Base-by-base conservation (phyloP, 2,888 invertebrate genomes). In the Frankliniella intonsa region DNA sequence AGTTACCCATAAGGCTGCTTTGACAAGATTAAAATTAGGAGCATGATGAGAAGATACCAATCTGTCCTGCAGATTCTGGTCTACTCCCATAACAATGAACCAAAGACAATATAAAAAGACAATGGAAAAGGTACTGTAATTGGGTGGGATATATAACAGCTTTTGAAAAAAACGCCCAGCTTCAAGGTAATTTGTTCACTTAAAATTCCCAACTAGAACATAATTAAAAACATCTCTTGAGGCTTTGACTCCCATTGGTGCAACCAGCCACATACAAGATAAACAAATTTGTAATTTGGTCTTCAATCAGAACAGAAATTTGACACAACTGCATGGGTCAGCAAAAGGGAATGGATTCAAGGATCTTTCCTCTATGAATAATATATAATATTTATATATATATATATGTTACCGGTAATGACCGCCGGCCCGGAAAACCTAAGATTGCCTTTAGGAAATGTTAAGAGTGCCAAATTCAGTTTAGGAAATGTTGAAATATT, bases 1-100 rank as follows among this genome's bases (percentile, higher is more conserved):
- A 76, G 25, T 76, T 76, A 76, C 69, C 69, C 69, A 76, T 25
- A 76, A 76, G 69, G 69, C 69, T 76, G 69, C 69, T 76, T n/a
- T 25, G 69, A 76, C 69, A 76, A 25, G 25, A 76, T 76, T 76
- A 76, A 76, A 76, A 76, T 25, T 22, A 76, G 25, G 62, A 25
- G 69, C 69, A 76, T 25, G 69, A 12, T 25, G 69, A 76, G 25
- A 76, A 25, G 69, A 25, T 22, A 25, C 25, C 12, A 12, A 25
- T 76, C 69, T 76, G 69, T 76, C 69, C 69, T 76, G 69, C 69
- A 76, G 69, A 76, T 76, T 76, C 25, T 76, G 69, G 12, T 25
- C 69, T 22, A 12, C 25, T 76, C 25, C 25, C 22, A 25, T 25
- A 76, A 10, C 69, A 38, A 38, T 62, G 22, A 76, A 76, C 22